Percentiles rank a stretch among this genome's conserved stretches.
Conservation (phyloP, 2,888 invertebrate species). For the Patella caerulea region DNA sequence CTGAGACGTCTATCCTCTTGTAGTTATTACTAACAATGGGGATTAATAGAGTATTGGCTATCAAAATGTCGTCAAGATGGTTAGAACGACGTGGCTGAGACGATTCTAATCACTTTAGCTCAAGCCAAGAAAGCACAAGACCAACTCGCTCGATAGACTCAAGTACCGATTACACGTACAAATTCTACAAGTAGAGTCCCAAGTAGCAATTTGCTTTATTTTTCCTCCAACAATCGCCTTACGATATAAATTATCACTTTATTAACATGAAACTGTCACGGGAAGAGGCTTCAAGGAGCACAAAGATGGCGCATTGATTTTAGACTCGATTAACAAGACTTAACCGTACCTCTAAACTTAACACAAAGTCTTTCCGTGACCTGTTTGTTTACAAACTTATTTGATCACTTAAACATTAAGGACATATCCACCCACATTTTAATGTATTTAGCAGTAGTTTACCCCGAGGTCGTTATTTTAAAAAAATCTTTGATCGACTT, state of each 20-base stretch:
- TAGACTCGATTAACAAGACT: neutral
- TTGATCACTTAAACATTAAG: no score
- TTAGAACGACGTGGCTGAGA: conserved; percentile 5
- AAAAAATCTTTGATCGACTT: no score
- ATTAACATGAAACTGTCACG: conserved; percentile 8
- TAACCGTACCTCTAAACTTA: neutral
- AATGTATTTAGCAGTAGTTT: no score
- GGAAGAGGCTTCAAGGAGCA: conserved; percentile 1
- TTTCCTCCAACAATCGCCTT: neutral
- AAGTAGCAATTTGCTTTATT: conserved; percentile 9
- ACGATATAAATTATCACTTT: conserved; percentile 5
- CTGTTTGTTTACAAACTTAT: no score
- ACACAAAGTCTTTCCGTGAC: no score
- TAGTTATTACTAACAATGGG: neutral
- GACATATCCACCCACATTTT: no score
- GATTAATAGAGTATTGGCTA: neutral
- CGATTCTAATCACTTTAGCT: neutral
- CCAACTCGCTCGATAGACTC: neutral
- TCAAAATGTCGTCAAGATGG: conserved; percentile 7
- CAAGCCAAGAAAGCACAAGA: neutral
- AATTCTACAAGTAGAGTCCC: conserved; percentile 1
- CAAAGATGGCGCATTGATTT: neutral
- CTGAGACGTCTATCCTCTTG: neutral
- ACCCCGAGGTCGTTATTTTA: no score
- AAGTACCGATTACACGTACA: neutral